phyloP scores from a whole-genome alignment of 2,113 vertebrate species.

The Orientallactaga bullata region DNA sequence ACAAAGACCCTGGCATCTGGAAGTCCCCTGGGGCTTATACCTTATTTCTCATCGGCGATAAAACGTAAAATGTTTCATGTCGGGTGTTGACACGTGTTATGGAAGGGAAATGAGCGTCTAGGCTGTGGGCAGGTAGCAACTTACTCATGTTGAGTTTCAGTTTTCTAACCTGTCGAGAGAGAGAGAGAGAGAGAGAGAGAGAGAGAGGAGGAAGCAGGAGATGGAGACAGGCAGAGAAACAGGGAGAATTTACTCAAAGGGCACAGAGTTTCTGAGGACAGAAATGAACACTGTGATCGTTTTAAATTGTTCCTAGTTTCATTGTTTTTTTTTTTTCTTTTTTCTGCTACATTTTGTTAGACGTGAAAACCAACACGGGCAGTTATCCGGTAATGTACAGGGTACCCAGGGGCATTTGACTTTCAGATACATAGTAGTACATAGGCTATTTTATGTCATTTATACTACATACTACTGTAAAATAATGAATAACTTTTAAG shows the following conservation, averaged over 20 bases:
- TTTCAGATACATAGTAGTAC: conserved; percentile 29
- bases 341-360: conserved; percentile 26
- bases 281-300: neutral
- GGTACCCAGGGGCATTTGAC: neutral
- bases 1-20: neutral
- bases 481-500: neutral
- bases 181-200: neutral
- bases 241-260: neutral
- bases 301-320: conserved; percentile 22
- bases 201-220: neutral
- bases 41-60: neutral
- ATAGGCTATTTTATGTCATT: neutral
- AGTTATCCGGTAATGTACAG: neutral
- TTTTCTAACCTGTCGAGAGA: neutral
- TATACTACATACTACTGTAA: neutral
- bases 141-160: neutral
- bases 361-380: conserved; percentile 30
- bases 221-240: neutral
- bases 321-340: conserved; percentile 3
- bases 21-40: neutral
- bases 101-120: neutral
- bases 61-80: neutral
- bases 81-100: neutral
- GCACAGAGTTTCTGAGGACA: neutral
- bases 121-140: conserved; percentile 14